Conservation (phyloP, 1,140 invertebrate genomes). For the Palaemon carinicauda region DNA sequence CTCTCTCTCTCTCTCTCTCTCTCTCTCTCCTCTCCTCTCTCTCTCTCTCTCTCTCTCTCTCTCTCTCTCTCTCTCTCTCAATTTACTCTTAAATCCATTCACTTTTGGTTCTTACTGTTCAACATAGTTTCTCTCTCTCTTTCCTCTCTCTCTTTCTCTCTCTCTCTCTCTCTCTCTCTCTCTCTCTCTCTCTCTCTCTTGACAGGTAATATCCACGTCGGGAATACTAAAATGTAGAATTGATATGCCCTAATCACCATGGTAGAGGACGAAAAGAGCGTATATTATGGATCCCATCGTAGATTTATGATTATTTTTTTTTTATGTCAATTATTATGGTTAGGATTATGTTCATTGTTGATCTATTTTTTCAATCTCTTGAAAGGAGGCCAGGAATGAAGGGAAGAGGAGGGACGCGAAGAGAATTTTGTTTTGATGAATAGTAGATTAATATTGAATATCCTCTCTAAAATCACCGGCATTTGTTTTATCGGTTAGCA, state of each 20-base stretch:
- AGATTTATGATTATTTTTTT: neutral
- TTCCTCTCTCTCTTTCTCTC: neutral
- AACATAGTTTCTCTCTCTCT: neutral
- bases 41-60: neutral
- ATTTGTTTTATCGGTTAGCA: too few species aligned
- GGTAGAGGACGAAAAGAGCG: conserved; percentile 20
- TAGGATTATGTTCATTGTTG: too few species aligned
- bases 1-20: neutral
- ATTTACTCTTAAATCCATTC: neutral
- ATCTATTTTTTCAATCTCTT: too few species aligned
- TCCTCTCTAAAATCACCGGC: too few species aligned
- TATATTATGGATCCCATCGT: conserved; percentile 25
- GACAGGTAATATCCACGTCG: conserved; percentile 42
- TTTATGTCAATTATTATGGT: too few species aligned
- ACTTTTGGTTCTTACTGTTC: neutral
- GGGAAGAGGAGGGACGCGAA: too few species aligned
- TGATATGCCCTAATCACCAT: conserved; percentile 45
- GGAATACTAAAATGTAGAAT: conserved; percentile 54
- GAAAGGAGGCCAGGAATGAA: too few species aligned
- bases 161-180: neutral
- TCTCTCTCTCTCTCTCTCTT: conserved; percentile 23
- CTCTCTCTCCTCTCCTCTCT: neutral
- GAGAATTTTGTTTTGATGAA: too few species aligned
- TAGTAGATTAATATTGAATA: too few species aligned
- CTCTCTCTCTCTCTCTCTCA: neutral